Evolutionary conservation across 2,797 vertebrate genomes (phyloP), one percentile per base, ranked within the genome.

Genomic region (Crocodylus rhombifer): DNA sequence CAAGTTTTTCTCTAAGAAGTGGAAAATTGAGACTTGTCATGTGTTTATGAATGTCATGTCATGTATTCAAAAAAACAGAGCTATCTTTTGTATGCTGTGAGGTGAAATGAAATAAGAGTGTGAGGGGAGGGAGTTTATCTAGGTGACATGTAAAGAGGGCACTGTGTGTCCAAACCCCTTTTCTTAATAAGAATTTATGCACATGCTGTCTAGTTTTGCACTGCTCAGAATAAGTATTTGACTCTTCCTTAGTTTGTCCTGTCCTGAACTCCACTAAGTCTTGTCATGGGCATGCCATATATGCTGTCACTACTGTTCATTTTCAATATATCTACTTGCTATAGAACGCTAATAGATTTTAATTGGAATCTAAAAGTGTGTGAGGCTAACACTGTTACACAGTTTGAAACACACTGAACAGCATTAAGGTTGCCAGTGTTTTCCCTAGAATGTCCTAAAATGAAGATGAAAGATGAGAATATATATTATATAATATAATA

Each of bases 381-480:
- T 86, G 82, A 74, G 21, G 17, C 77, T 86, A 89, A 89, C 64
- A 75, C 81, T 74, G 71, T 0, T 12, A 9, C 67, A 23, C 1
- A 57, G 30, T 95, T 69, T 36, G 92, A 84, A 89, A 64, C 64
- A 15, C 83, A 2, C 2, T 88, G 90, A 92, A 73, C 86, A 84
- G 83, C 0, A 2, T 74, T 77, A 84, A 89, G 83, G 75, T 73
- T 93, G 91, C 93, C 94, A 33, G 20, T 42, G 26, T 90, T 86
- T 51, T 79, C 58, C 77, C 23, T 94, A 80, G 36, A 89, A 90
- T 74, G 74, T 94, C 91, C 64, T 56, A 25, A 62, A 87, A 33
- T 51, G 42, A 51, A 51, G 42, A 51, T 51, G 42, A 51, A 51
- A 10, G 42, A 51, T 11, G 42, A 51, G 42, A 51, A 51, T 51